Base-by-base conservation (phyloP, 2,797 vertebrate species). In the Cossypha caffra region DNA sequence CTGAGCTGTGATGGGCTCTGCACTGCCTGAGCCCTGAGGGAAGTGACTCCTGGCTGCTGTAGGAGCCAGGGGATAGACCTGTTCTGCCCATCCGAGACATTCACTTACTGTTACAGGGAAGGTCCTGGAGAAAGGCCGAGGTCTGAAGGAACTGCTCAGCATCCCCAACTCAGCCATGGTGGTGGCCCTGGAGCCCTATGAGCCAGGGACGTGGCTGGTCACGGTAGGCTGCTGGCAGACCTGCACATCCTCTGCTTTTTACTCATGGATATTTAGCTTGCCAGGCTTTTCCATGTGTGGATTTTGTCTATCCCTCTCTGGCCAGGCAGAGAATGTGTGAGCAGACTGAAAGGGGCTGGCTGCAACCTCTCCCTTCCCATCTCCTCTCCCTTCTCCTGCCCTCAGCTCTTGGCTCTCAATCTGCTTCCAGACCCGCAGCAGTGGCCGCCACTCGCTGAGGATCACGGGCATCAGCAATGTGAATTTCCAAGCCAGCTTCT, bases 101-200 rank as follows among this genome's bases (percentile, higher is more conserved):
- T 91, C 50, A 9, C n/a, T 59, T 1, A 3, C 20, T 64, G 45
- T 89, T 67, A 24, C 91, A 99, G 99, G 99, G 74, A 98, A 97
- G 47, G 81, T 98, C 16, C 96, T 99, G 14, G 96, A 98, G 88
- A 98, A 97, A 40, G 98, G 98, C 18, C 98, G 97, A 51, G 99
- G 99, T 40, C 98, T 99, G 74, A 98, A 97, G 38, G 98, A 99
- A 52, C 98, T 99, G 48, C 94, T 99, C 86, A 99, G 97, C 96
- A 99, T 99, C 95, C 99, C 99, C 43, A 99, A 99, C 97, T 99
- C 99, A 0, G 99, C 99, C 77, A 82, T 98, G 73, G 98, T 99
- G 16, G 98, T 99, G 92, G 98, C 98, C 14, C 86, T 99, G 64
- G 99, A 99, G 96, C 99, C 99, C 66, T 98, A 98, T 13, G 96